A percentile compares a stretch with the other conserved stretches of the same genome.
These are phyloP conservation scores for Congeria kusceri DNA, from an alignment of 2,888 invertebrate genomes.

Conservation along the genomic window DNA sequence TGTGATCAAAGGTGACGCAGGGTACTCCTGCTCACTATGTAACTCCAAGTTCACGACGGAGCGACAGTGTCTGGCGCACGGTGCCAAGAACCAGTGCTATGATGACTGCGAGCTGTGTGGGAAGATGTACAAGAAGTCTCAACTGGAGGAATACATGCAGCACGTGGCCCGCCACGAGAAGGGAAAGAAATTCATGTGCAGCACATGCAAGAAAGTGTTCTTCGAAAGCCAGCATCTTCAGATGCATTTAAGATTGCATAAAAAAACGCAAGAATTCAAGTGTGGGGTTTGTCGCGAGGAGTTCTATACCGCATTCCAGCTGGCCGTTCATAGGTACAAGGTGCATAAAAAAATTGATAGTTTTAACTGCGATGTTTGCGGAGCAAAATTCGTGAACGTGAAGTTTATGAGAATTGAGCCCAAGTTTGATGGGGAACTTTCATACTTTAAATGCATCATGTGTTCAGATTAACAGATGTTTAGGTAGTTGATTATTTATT, in stretches of 20 bases:
- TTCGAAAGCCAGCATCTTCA: slow-evolving; percentile 23
- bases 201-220: slow-evolving; percentile 40
- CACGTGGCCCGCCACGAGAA: slow-evolving; percentile 32
- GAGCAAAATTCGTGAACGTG: slow-evolving; percentile 52
- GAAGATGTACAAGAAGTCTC: slow-evolving; percentile 36
- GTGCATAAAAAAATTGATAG: slow-evolving; percentile 25
- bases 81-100: slow-evolving; percentile 32
- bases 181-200: slow-evolving; percentile 24
- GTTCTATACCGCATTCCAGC: slow-evolving; percentile 47
- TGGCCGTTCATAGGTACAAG: slow-evolving; percentile 45
- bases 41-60: slow-evolving; percentile 33
- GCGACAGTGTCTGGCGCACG: slow-evolving; percentile 28
- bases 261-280: not conserved
- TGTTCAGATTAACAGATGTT: slow-evolving; percentile 21
- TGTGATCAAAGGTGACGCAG: slow-evolving; percentile 18
- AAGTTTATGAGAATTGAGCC: slow-evolving; percentile 51
- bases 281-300: slow-evolving; percentile 27
- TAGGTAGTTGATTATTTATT: too few species aligned
- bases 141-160: slow-evolving; percentile 22
- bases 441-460: slow-evolving; percentile 55
- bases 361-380: slow-evolving; percentile 51
- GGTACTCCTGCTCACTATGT: slow-evolving; percentile 45
- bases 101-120: slow-evolving; percentile 45
- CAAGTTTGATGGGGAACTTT: slow-evolving; percentile 51
- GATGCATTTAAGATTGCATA: slow-evolving; percentile 36